phyloP scores from a whole-genome alignment of 2,113 vertebrate genomes.

The Cygnus atratus region DNA sequence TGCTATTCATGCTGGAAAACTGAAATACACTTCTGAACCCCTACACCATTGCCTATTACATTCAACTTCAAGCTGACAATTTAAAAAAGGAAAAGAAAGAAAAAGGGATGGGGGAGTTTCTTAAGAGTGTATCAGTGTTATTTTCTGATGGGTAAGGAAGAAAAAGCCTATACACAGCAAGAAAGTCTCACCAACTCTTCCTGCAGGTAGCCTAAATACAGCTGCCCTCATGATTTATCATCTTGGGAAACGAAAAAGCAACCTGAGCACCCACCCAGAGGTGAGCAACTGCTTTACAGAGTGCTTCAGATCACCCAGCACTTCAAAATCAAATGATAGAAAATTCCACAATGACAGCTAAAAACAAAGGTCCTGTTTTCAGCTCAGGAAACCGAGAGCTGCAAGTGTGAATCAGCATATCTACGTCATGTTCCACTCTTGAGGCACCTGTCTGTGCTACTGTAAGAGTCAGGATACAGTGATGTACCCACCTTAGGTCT shows the following conservation, averaged over 20 bases:
- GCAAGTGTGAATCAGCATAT: fast-evolving
- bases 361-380: fast-evolving
- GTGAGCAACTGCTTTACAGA: neutral
- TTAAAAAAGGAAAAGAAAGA: neutral
- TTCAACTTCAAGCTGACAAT: neutral
- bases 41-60: neutral
- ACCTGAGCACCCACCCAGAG: neutral
- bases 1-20: neutral
- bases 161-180: neutral
- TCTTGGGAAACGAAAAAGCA: neutral
- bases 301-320: neutral
- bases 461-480: neutral
- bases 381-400: neutral
- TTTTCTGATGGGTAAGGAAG: neutral
- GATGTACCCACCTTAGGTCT: neutral
- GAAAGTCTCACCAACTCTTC: neutral
- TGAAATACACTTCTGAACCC: neutral
- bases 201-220: neutral
- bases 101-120: neutral
- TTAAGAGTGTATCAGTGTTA: neutral
- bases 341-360: neutral
- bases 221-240: neutral
- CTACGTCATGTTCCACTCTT: neutral
- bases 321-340: neutral
- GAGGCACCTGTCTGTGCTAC: neutral